phyloP scores from a whole-genome alignment of 2,113 vertebrate species.

The Abramis brama region DNA sequence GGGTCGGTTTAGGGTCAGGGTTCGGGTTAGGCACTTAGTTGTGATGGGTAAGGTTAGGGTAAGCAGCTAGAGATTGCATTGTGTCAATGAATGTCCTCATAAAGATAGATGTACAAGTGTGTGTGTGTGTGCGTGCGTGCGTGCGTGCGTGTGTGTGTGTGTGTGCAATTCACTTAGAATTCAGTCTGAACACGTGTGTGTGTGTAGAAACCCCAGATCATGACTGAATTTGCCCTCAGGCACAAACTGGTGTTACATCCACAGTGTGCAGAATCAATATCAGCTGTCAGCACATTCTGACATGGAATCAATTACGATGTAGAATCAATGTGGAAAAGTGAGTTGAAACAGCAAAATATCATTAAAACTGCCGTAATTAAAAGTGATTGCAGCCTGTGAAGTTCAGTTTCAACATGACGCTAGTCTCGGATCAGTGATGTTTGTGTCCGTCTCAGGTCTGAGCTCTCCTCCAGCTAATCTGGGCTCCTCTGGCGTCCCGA shows the following conservation, averaged over 20 bases:
- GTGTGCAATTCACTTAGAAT: neutral
- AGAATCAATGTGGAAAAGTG: conserved; percentile 21
- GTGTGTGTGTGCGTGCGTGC: too few relatives aligned
- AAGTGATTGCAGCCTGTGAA: conserved; percentile 20
- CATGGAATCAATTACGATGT: conserved; percentile 12
- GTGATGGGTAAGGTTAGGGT: too few relatives aligned
- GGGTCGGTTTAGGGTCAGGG: too few relatives aligned
- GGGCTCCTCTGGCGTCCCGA: conserved; percentile 78
- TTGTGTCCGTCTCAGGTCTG: conserved; percentile 70
- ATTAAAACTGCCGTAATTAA: conserved; percentile 24
- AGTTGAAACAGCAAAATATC: conserved; percentile 34
- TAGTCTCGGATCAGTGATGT: neutral
- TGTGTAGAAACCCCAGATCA: conserved; percentile 19
- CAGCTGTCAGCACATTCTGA: conserved; percentile 27
- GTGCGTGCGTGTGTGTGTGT: neutral
- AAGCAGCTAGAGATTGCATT: too few relatives aligned
- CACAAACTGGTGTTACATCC: conserved; percentile 19
- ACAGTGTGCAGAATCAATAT: conserved; percentile 14
- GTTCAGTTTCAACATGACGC: conserved; percentile 8
- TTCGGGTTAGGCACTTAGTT: too few relatives aligned
- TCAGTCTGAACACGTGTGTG: neutral
- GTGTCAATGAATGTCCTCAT: too few relatives aligned
- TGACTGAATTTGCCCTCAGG: conserved; percentile 11
- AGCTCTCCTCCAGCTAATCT: conserved; percentile 82
- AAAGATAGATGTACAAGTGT: too few relatives aligned